A percentile compares a stretch with the other conserved stretches of the same genome.
Evolutionary conservation across 92 coral and sea anemone genomes (phyloP).

Genomic region (Porites lobata): DNA sequence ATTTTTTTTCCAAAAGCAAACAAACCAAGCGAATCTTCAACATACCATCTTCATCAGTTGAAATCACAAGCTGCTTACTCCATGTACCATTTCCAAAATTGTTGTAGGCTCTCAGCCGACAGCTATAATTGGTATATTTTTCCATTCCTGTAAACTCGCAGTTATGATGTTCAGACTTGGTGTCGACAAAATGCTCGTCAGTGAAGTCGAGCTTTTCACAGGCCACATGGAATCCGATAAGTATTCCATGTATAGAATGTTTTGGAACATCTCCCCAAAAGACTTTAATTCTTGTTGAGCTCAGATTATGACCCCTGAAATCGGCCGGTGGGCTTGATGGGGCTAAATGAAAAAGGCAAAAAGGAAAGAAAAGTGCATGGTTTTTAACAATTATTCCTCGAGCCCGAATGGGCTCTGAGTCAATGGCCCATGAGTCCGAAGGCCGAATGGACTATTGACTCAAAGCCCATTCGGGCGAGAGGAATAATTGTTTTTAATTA

Average conservation of each 20-base stretch:
- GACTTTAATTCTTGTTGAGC: constrained; percentile 27
- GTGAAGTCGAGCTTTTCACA: constrained; percentile 2
- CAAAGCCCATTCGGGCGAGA: too few relatives aligned
- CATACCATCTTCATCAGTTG: constrained; percentile 42
- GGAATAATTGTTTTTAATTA: too few relatives aligned
- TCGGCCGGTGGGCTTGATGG: constrained; percentile 16
- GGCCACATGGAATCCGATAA: constrained; percentile 25
- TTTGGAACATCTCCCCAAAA: constrained; percentile 38
- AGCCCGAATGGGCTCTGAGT: too few relatives aligned
- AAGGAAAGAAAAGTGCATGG: neutral
- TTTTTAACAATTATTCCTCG: neutral
- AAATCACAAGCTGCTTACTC: constrained; percentile 14
- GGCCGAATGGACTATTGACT: too few relatives aligned
- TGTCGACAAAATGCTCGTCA: constrained; percentile 7
- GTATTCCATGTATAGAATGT: neutral
- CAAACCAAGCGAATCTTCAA: too few relatives aligned
- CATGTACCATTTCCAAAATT: constrained; percentile 29
- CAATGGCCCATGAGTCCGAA: too few relatives aligned
- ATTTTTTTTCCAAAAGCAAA: too few relatives aligned
- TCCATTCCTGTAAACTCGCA: constrained; percentile 8
- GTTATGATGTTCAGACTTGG: neutral
- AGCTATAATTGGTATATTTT: constrained; percentile 21
- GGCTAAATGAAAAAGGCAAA: neutral
- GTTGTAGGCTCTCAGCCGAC: constrained; percentile 26
- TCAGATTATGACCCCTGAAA: constrained; percentile 22